A percentile compares a stretch with the other conserved stretches of the same genome.
Evolutionary conservation across 2,888 invertebrate species (phyloP).

Genomic region (Stenolophus ochropezus): DNA sequence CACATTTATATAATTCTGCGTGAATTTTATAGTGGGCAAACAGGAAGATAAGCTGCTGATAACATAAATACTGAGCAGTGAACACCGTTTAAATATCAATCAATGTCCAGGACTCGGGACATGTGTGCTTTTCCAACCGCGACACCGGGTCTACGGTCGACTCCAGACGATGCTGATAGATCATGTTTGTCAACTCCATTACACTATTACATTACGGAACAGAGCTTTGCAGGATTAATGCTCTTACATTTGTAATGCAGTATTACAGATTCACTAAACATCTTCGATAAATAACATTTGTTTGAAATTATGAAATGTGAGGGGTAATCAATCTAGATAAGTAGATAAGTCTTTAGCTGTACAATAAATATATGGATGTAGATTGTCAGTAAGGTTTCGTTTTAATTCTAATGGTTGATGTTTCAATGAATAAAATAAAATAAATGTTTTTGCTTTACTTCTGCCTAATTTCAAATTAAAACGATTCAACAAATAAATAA

Average conservation of each 20-base stretch:
- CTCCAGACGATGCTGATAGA: slow-evolving; percentile 1
- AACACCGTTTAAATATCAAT: slow-evolving; percentile 53
- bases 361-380: no score
- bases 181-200: neutral
- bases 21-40: slow-evolving; percentile 47
- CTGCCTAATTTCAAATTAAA: no score
- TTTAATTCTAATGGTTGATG: no score
- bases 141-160: neutral
- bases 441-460: no score
- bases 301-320: neutral
- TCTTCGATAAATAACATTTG: neutral
- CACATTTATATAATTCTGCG: slow-evolving; percentile 27
- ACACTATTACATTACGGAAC: neutral
- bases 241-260: neutral
- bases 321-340: neutral
- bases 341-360: no score
- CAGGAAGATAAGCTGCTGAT: slow-evolving; percentile 41
- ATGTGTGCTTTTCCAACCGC: slow-evolving; percentile 32
- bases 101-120: slow-evolving; percentile 40
- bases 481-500: no score
- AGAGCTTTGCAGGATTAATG: slow-evolving; percentile 3
- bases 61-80: slow-evolving; percentile 42
- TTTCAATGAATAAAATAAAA: no score
- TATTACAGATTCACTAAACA: neutral
- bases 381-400: no score